Base-by-base conservation (phyloP, 2,888 invertebrate species). In the Heliconius sara region DNA sequence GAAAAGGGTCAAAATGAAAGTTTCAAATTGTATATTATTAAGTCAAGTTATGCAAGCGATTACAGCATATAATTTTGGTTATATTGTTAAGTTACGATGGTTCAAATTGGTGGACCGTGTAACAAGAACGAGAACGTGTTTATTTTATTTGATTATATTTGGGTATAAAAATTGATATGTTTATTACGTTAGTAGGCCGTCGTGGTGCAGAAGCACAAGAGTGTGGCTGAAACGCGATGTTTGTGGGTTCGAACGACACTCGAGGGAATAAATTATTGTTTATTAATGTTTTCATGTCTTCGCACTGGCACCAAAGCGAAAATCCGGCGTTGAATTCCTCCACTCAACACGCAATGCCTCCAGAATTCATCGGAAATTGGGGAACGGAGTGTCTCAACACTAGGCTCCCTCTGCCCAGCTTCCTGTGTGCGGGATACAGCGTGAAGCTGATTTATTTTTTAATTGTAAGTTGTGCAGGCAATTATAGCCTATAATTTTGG, bases 21-120 rank as follows among this genome's bases (percentile, higher is more conserved):
- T 39, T 79, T 77, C 67, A 80, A 82, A 68, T 80, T 71, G 75
- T 71, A 68, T 74, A 70, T 78, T 79, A 79, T 79, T 76, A 77
- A 22, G 39, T 65, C 6, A 72, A 77, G 67, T 79, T 77, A 80
- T 71, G 57, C 74, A 39, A 63, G 52, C 66, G 75, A 80, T 80
- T 82, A 79, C 72, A 57, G 57, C 25, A 66, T 70, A 67, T 79
- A 77, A 76, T 66, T 71, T 79, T 75, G 66, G 66, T 75, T 1
- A 78, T 73, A 22, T 66, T 67, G 27, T 52, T 27, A 75, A 25
- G 47, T 70, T 39, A 73, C 25, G 9, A 16, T 25, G 25, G 57
- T 1, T 39, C 13, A 60, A 73, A 57, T 73, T 73, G 25, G 47
- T 70, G 39, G 70, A 16, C 47, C 70, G 19, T 47, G 70, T 70